Conservation (phyloP, 2,113 vertebrate genomes). For the Dissostichus mawsoni region DNA sequence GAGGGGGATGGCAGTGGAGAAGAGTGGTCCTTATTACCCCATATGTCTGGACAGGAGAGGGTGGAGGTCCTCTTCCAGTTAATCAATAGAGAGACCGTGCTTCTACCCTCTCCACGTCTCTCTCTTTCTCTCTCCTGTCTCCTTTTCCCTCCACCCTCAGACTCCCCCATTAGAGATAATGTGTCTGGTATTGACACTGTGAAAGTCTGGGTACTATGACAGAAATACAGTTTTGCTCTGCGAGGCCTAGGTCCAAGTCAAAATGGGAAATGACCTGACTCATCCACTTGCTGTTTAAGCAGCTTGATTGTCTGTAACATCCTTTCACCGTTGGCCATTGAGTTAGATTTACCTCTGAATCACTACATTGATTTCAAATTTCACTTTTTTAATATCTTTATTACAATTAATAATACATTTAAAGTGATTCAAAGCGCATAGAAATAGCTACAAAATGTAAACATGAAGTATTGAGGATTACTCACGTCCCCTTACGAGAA, state of each 20-base stretch:
- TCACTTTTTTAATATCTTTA: constrained; percentile 4
- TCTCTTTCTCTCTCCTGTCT: constrained; percentile 53
- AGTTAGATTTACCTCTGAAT: constrained; percentile 40
- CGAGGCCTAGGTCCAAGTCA: constrained; percentile 56
- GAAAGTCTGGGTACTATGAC: constrained; percentile 65
- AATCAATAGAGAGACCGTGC: constrained; percentile 79
- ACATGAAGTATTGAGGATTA: not conserved
- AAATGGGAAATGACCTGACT: constrained; percentile 47
- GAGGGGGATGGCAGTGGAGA: constrained; percentile 38
- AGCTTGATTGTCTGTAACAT: constrained; percentile 32
- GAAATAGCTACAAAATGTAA: constrained; percentile 1
- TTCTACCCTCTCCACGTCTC: constrained; percentile 48
- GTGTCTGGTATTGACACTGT: constrained; percentile 80
- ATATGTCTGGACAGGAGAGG: constrained; percentile 77
- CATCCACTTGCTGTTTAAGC: constrained; percentile 68
- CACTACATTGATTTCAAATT: constrained; percentile 15
- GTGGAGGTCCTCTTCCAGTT: constrained; percentile 72
- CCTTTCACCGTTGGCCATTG: constrained; percentile 28
- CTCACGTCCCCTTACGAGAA: not conserved
- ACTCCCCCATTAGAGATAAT: constrained; percentile 81
- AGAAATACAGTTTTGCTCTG: constrained; percentile 66
- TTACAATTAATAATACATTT: constrained; percentile 22
- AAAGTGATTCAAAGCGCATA: constrained; percentile 17
- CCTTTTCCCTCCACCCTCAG: constrained; percentile 54
- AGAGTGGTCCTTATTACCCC: constrained; percentile 80